Evolutionary conservation across 2,888 invertebrate genomes (phyloP).

Genomic region (Panopea generosa): DNA sequence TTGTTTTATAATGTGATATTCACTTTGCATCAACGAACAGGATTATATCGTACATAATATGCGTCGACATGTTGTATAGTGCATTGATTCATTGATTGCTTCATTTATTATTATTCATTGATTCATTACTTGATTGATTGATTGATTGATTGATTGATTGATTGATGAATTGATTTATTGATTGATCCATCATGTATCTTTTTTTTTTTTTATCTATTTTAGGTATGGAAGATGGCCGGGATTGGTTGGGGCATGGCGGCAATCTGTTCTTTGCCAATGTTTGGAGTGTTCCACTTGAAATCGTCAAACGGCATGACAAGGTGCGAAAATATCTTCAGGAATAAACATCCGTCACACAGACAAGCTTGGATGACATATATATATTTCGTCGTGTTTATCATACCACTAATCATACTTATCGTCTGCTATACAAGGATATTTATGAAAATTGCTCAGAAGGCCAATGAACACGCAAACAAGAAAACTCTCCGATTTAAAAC

Average conservation of each 20-base stretch:
- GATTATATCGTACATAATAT: too few species aligned
- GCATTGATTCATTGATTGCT: too few species aligned
- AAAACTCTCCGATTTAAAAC: slow-evolving; percentile 42
- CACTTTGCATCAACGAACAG: too few species aligned
- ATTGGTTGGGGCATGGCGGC: slow-evolving; percentile 77
- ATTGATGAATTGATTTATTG: too few species aligned
- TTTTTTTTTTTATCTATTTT: too few species aligned
- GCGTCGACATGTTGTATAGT: too few species aligned
- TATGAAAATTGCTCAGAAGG: slow-evolving; percentile 81
- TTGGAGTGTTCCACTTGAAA: slow-evolving; percentile 78
- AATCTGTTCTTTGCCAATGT: slow-evolving; percentile 77
- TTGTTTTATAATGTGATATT: too few species aligned
- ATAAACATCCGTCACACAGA: slow-evolving; percentile 71
- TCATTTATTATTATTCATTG: too few species aligned
- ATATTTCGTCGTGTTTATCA: slow-evolving; percentile 78
- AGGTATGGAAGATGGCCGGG: slow-evolving; percentile 75
- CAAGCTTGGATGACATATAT: slow-evolving; percentile 78
- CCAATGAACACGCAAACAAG: slow-evolving; percentile 62
- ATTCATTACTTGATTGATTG: too few species aligned
- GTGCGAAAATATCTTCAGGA: slow-evolving; percentile 82
- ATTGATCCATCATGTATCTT: too few species aligned
- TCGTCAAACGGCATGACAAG: slow-evolving; percentile 61
- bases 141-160: too few species aligned
- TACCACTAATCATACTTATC: slow-evolving; percentile 79
- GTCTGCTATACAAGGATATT: slow-evolving; percentile 83